These are phyloP conservation scores for Podocnemis expansa DNA, from an alignment of 2,113 vertebrate species.

Conservation along the genomic window DNA sequence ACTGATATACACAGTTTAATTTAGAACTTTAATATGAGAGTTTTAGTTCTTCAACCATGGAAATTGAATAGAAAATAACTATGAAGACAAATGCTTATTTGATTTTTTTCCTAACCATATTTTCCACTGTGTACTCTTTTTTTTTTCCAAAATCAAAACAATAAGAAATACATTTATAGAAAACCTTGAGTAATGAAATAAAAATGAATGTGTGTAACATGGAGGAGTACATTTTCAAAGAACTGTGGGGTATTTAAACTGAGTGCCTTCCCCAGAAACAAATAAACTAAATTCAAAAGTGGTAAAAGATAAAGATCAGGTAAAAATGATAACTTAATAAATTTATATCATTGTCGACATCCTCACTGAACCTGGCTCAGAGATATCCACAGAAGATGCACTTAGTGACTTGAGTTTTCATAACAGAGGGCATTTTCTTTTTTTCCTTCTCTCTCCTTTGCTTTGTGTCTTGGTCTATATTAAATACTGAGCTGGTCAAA, in stretches of 20 bases:
- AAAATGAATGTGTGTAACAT: not conserved
- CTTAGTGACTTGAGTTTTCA: not conserved
- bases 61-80: constrained; percentile 65
- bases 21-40: constrained; percentile 66
- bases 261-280: not conserved
- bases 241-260: not conserved
- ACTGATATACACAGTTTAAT: constrained; percentile 68
- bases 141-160: not conserved
- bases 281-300: not conserved
- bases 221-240: not conserved
- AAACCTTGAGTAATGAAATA: not conserved
- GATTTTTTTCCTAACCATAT: not conserved
- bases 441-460: not conserved
- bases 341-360: not conserved
- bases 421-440: not conserved
- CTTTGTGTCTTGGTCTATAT: not conserved
- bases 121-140: not conserved
- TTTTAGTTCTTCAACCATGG: constrained; percentile 65
- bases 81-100: constrained; percentile 56
- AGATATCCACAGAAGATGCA: not conserved
- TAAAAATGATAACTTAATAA: not conserved
- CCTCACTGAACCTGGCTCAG: not conserved
- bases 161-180: not conserved
- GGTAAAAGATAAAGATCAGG: not conserved
- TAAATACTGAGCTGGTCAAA: not conserved